Base-by-base conservation (phyloP, 2,888 invertebrate genomes). In the Troides oblongomaculatus region DNA sequence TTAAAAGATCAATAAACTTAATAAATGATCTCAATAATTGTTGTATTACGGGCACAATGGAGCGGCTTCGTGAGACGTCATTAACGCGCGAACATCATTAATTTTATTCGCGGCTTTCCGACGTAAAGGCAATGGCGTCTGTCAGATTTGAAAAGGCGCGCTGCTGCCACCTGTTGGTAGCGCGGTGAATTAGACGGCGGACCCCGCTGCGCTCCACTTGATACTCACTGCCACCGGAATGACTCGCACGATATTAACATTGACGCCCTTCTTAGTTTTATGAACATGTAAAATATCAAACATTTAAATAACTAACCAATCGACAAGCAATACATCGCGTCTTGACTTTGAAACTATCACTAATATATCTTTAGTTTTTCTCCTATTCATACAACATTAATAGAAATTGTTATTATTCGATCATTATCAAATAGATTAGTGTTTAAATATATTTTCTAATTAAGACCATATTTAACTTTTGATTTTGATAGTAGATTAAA, bases 21-120 rank as follows among this genome's bases (percentile, higher is more conserved):
- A 92, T 92, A 92, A 92, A 92, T 92, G 92, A 92, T 92, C 92
- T 92, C 89, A 92, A 92, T 92, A 92, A 92, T 92, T 92, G 92
- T 92, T 92, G 90, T 90, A 92, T 92, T 92, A 92, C 91, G 88
- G 88, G 85, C 87, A 92, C 92, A 92, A 92, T 92, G 90, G 92
- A 88, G 89, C 90, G 91, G 92, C 92, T 86, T 90, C 90, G 92
- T 89, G 89, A 88, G 87, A 87, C 91, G 90, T 90, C 92, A 92
- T 92, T 92, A 92, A 90, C 92, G 89, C 89, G 89, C 89, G 88
- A 89, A 89, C 89, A 92, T 92, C 92, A 92, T 92, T 91, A 92
- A 92, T 92, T 90, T 91, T 92, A 91, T 92, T 92, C 91, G 92
- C 92, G 90, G 90, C 91, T 87, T 87, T 90, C 84, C 87, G 91